Evolutionary conservation across 2,113 vertebrate species (phyloP).

Genomic region (Tretioscincus oriximinensis): DNA sequence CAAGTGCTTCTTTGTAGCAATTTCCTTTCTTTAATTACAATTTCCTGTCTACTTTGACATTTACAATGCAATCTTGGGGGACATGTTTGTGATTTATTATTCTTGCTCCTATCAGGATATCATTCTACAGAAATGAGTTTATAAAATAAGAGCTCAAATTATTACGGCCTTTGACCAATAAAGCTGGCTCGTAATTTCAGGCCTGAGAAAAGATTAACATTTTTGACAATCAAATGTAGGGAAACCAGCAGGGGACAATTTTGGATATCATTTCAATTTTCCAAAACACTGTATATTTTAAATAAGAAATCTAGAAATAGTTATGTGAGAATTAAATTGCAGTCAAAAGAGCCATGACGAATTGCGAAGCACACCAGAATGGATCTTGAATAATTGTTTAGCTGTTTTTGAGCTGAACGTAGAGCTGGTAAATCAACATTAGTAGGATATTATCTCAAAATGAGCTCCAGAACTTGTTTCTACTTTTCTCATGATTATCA

Average conservation of each 20-base stretch:
- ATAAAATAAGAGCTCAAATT: slow-evolving; percentile 95
- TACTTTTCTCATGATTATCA: slow-evolving; percentile 24
- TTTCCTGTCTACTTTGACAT: slow-evolving; percentile 95
- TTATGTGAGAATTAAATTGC: slow-evolving; percentile 45
- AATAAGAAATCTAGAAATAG: slow-evolving; percentile 56
- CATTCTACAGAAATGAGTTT: slow-evolving; percentile 92
- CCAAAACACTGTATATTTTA: slow-evolving; percentile 68
- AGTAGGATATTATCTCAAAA: slow-evolving; percentile 58
- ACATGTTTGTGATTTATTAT: slow-evolving; percentile 96
- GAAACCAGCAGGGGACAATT: slow-evolving; percentile 70
- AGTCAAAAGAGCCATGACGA: slow-evolving; percentile 46
- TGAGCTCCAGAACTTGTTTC: slow-evolving; percentile 35
- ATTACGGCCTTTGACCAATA: slow-evolving; percentile 94
- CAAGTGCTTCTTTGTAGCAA: slow-evolving; percentile 92
- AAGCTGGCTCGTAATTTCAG: slow-evolving; percentile 88
- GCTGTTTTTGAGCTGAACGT: slow-evolving; percentile 57
- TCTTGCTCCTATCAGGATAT: slow-evolving; percentile 90
- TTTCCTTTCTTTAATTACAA: slow-evolving; percentile 98
- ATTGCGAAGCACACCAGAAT: slow-evolving; percentile 62
- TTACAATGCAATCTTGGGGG: slow-evolving; percentile 95
- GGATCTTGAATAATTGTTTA: slow-evolving; percentile 56
- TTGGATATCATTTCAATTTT: slow-evolving; percentile 74
- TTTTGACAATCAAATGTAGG: slow-evolving; percentile 87
- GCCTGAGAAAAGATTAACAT: slow-evolving; percentile 88
- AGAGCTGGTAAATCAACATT: slow-evolving; percentile 65